Evolutionary conservation across 2,888 invertebrate species (phyloP).

Genomic region (Pyrochroa serraticornis): DNA sequence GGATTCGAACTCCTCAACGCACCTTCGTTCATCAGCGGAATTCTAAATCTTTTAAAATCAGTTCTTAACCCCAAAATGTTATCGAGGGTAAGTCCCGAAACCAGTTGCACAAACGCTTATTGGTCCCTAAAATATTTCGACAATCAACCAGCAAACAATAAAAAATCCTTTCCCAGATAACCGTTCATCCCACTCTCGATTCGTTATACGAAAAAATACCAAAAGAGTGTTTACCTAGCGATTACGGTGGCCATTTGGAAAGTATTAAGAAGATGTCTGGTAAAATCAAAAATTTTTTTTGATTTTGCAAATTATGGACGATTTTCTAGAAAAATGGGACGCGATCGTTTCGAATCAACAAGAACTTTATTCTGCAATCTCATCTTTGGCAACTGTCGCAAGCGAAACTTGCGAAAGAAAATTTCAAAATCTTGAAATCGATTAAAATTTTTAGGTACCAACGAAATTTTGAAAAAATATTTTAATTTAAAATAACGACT

Average conservation of each 20-base stretch:
- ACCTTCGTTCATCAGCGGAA: neutral
- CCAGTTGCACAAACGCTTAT: neutral
- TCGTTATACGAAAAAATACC: neutral
- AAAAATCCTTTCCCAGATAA: neutral
- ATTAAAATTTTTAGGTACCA: too few species aligned
- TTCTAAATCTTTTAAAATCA: neutral
- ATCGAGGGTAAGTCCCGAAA: conserved; percentile 1
- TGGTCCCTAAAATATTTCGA: too few species aligned
- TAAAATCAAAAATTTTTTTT: neutral
- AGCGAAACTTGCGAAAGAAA: too few species aligned
- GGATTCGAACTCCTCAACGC: conserved; percentile 1
- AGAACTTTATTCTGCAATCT: too few species aligned
- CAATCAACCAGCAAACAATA: too few species aligned
- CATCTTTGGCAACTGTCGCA: too few species aligned
- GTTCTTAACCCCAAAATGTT: conserved; percentile 5
- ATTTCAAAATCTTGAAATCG: too few species aligned
- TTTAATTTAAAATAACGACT: too few species aligned
- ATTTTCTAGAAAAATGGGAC: too few species aligned
- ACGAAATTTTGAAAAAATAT: too few species aligned
- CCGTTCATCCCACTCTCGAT: neutral
- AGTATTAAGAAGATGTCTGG: neutral
- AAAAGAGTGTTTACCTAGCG: neutral
- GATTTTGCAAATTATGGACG: too few species aligned
- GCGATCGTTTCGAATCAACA: too few species aligned
- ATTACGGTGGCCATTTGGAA: conserved; percentile 1